Percentiles rank a stretch among this genome's conserved stretches.
phyloP scores from a whole-genome alignment of 2,888 invertebrate genomes.

The Charanyca ferruginea region DNA sequence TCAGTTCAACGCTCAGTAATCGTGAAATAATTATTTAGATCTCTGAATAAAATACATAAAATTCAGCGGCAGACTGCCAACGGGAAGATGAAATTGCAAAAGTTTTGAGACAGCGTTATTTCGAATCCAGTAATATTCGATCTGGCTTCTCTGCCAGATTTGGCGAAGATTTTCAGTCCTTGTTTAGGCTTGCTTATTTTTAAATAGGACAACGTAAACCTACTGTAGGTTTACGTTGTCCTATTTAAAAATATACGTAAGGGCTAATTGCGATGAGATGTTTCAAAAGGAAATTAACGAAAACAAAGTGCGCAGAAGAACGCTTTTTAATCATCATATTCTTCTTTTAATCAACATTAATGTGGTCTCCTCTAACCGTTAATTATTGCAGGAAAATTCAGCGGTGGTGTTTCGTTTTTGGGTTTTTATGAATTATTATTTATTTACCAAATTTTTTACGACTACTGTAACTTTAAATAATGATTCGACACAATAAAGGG shows the following conservation, averaged over 20 bases:
- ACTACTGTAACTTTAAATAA: too few species aligned
- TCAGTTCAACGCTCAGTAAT: neutral
- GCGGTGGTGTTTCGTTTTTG: too few species aligned
- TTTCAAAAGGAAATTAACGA: neutral
- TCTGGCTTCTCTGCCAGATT: conserved; percentile 16
- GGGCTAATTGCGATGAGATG: neutral
- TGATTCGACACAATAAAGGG: too few species aligned
- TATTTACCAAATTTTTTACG: too few species aligned
- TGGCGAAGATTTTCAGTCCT: conserved; percentile 5
- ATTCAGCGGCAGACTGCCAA: conserved; percentile 42
- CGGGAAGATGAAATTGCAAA: conserved; percentile 43
- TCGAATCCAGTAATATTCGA: conserved; percentile 13
- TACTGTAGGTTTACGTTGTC: too few species aligned
- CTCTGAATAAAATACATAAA: conserved; percentile 36
- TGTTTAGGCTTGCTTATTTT: neutral
- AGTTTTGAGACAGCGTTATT: conserved; percentile 39
- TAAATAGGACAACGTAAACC: neutral
- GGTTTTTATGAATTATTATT: too few species aligned
- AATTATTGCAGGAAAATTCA: too few species aligned
- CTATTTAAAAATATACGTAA: too few species aligned
- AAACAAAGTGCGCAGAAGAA: too few species aligned
- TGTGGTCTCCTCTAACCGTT: too few species aligned
- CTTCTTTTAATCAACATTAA: too few species aligned
- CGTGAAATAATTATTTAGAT: conserved; percentile 31
- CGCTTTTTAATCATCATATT: too few species aligned